Evolutionary conservation across 2,797 vertebrate species (phyloP).

Genomic region (Alca torda): DNA sequence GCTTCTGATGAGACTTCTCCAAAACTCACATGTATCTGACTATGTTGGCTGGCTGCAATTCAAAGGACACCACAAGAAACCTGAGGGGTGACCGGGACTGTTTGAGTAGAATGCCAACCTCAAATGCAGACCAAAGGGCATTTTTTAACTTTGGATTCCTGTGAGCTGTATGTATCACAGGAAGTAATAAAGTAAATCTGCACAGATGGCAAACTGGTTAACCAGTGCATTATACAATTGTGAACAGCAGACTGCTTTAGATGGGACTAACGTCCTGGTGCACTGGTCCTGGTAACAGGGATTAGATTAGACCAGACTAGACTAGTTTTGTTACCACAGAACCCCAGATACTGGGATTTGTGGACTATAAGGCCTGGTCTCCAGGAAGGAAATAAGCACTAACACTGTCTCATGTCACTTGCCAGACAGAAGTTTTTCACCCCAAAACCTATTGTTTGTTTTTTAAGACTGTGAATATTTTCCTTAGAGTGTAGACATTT

Average conservation of each 20-base stretch:
- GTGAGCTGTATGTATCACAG: constrained; percentile 15
- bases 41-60: constrained; percentile 29
- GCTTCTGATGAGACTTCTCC: constrained; percentile 31
- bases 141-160: constrained; percentile 1
- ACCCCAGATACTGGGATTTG: background rate
- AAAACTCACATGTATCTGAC: constrained; percentile 46
- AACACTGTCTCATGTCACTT: background rate
- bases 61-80: constrained; percentile 40
- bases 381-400: background rate
- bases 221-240: background rate
- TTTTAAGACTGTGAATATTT: background rate
- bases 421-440: background rate
- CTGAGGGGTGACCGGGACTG: background rate
- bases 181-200: constrained; percentile 27
- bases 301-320: background rate
- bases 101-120: constrained; percentile 14
- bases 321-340: background rate
- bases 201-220: constrained; percentile 32
- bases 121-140: background rate
- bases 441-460: background rate
- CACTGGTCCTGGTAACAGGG: background rate
- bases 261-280: background rate
- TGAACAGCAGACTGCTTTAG: background rate
- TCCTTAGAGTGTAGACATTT: background rate
- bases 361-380: background rate